These are phyloP conservation scores for Empidonax alnorum DNA, from an alignment of 2,113 vertebrate species.

Conservation along the genomic window DNA sequence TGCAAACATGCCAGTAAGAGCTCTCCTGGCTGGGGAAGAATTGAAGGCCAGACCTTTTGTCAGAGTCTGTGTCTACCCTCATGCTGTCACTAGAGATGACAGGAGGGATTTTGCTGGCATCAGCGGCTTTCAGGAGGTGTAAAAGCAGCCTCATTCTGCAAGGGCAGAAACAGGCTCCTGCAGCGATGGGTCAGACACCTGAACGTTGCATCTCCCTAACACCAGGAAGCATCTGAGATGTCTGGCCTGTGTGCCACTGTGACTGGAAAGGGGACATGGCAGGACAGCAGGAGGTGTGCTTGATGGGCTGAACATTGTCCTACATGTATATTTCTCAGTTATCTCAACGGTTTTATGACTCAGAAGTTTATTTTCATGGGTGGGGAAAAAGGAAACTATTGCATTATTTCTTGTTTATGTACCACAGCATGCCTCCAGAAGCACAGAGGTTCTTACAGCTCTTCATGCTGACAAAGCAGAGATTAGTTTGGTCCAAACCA, in stretches of 20 bases:
- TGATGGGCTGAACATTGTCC: not conserved
- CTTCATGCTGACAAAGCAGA: not conserved
- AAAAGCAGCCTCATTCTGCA: not conserved
- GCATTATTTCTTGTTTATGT: not conserved
- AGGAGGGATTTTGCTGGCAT: not conserved
- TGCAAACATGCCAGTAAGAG: fast-evolving
- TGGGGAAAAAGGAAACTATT: not conserved
- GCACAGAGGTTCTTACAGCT: not conserved
- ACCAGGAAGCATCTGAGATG: not conserved
- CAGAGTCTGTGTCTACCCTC: fast-evolving
- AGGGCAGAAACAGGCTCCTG: not conserved
- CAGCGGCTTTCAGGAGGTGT: not conserved
- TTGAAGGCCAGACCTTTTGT: not conserved
- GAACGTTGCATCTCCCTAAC: not conserved
- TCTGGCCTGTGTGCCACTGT: not conserved
- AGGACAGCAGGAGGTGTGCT: not conserved
- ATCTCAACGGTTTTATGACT: not conserved
- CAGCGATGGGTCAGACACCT: not conserved
- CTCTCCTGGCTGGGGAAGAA: not conserved
- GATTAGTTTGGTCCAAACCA: not conserved
- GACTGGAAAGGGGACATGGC: not conserved
- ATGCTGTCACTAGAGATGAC: fast-evolving
- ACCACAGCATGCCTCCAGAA: not conserved
- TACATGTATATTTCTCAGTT: not conserved
- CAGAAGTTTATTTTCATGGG: not conserved